Base-by-base conservation (phyloP, 2,888 invertebrate genomes). In the Philereme transversata region DNA sequence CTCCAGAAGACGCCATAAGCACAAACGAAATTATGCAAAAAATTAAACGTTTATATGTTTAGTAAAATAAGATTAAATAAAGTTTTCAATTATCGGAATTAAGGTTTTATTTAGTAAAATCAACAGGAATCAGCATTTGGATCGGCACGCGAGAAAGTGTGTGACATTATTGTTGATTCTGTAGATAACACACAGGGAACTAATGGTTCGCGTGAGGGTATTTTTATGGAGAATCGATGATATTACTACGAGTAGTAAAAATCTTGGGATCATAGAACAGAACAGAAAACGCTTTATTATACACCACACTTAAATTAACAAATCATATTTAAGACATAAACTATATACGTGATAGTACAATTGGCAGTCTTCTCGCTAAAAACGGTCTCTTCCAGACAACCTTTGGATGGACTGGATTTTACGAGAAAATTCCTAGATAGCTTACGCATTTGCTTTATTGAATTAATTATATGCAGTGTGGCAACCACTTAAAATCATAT, bases 191-290 rank as follows among this genome's bases (percentile, higher is more conserved):
- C 35, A 44, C 52, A 47, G 49, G 10, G 36, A 44, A 46, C 54
- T 57, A 45, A 57, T 64, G 40, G 56, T 36, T 70, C 36, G 67
- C 68, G 70, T 70, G 68, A 45, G 60, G 54, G 51, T 54, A 59
- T 63, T 67, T 68, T 64, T 60, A 67, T 68, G 58, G 56, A 33
- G 53, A 70, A 70, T 70, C 70, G 64, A 70, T 65, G 62, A 56
- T 10, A 60, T 57, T 54, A 6, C 33, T 46, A 7, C 4, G 54
- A 54, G 57, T 4, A 46, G 45, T 45, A 44, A 35, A 44, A 11
- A 34, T 4, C 11, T 48, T 9, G 36, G 36, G 4, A 38, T 38
- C 36, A 40, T 8, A 40, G 8, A 40, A 5, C 7, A 40, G 40
- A 40, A 40, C 7, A 6, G 22, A 22, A 22, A 22, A 22, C 22